phyloP scores from a whole-genome alignment of 2,888 invertebrate genomes.

The Diaperis boleti region DNA sequence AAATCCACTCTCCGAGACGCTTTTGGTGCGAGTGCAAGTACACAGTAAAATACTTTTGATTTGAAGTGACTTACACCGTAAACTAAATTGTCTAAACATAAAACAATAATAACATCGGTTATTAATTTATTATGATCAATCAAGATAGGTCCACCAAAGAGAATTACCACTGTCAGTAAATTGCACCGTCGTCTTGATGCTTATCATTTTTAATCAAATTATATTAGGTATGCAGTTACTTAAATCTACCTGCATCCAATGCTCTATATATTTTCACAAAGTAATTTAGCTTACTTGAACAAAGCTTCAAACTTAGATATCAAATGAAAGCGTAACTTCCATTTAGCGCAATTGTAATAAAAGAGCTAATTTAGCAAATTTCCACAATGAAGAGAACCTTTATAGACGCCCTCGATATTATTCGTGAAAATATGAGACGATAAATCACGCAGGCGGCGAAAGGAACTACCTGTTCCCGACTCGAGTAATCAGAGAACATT shows the following conservation, averaged over 20 bases:
- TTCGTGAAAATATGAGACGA: slow-evolving; percentile 47
- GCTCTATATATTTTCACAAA: slow-evolving; percentile 1
- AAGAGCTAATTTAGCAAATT: slow-evolving; percentile 43
- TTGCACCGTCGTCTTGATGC: no score
- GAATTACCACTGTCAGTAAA: no score
- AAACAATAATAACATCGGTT: no score
- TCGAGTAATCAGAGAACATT: slow-evolving; percentile 49
- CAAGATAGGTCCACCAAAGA: no score
- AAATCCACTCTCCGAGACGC: no score
- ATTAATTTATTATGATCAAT: no score
- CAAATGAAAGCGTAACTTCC: slow-evolving; percentile 26
- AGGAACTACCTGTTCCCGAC: slow-evolving; percentile 48
- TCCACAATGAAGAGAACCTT: slow-evolving; percentile 39
- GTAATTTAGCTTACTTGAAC: slow-evolving; percentile 17
- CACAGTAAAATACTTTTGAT: no score
- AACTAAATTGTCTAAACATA: no score
- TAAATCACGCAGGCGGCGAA: slow-evolving; percentile 45
- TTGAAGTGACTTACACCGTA: no score
- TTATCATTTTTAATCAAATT: no score
- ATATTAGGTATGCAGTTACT: no score
- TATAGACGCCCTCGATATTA: slow-evolving; percentile 33
- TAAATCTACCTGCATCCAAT: not conserved
- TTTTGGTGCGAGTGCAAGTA: no score
- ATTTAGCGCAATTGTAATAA: slow-evolving; percentile 38
- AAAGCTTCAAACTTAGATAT: slow-evolving; percentile 25